Conservation (phyloP, 2,797 vertebrate genomes). For the Ctenochaetus hawaiiensis region DNA sequence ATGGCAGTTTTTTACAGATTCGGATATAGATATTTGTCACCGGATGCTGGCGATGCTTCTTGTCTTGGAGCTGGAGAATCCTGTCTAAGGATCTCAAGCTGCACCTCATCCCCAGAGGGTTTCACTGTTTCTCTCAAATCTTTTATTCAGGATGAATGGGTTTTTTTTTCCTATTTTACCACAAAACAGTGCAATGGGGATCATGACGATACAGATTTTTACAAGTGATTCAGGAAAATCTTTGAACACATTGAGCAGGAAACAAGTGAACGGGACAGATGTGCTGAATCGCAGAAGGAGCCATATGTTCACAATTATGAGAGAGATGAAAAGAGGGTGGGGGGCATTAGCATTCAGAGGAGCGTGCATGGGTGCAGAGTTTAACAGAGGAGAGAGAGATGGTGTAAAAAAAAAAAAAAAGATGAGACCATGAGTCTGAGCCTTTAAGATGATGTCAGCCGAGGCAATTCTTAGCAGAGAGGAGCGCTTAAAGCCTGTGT, state of each 20-base stretch:
- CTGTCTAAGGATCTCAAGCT: background rate
- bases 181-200: background rate
- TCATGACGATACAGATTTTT: background rate
- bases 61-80: background rate
- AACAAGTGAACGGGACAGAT: constrained; percentile 29
- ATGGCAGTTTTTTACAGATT: background rate
- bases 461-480: constrained; percentile 30
- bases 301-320: constrained; percentile 37
- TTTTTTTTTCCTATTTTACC: background rate
- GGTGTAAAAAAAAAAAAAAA: constrained; percentile 41
- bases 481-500: constrained; percentile 26
- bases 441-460: constrained; percentile 60
- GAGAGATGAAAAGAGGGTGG: constrained; percentile 3
- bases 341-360: constrained; percentile 50
- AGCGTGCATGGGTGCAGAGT: constrained; percentile 12
- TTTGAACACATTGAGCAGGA: background rate
- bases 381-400: constrained; percentile 41
- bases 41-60: background rate
- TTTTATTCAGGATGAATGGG: background rate
- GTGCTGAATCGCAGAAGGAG: constrained; percentile 40
- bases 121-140: background rate
- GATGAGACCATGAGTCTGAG: constrained; percentile 44
- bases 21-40: background rate
- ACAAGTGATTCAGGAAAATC: background rate
- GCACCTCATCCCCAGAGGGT: background rate